A percentile compares a stretch with the other conserved stretches of the same genome.
phyloP scores from a whole-genome alignment of 2,888 invertebrate genomes.

The Lepidochitona cinerea region DNA sequence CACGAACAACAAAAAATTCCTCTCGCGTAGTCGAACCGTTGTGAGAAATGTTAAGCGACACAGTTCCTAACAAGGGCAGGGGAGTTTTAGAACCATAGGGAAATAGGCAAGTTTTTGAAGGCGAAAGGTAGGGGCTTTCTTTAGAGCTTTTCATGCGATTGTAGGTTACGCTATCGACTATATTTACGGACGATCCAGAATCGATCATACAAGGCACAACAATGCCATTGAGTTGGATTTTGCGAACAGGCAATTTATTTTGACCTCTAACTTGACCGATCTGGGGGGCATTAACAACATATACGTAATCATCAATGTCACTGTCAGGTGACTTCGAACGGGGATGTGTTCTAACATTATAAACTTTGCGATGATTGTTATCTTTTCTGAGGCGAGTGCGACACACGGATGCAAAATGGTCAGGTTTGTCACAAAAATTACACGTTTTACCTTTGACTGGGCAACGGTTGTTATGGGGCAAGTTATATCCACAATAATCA shows the following conservation, averaged over 20 bases:
- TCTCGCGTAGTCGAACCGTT: background rate
- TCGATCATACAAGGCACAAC: background rate
- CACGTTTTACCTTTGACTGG: slow-evolving; percentile 12
- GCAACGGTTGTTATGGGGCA: slow-evolving; percentile 1
- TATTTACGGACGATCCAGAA: slow-evolving; percentile 11
- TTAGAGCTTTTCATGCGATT: background rate
- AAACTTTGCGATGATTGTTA: background rate
- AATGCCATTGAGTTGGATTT: background rate
- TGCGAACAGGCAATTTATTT: background rate
- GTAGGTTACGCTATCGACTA: slow-evolving; percentile 8
- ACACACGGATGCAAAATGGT: slow-evolving; percentile 7
- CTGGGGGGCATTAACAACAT: too few relatives aligned
- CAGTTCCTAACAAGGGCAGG: background rate
- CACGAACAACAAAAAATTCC: background rate
- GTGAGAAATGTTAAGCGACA: background rate
- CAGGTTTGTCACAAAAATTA: background rate
- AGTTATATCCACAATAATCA: background rate
- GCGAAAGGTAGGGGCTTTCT: too few relatives aligned
- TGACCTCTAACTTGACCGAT: too few relatives aligned
- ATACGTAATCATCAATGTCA: too few relatives aligned
- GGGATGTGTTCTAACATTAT: too few relatives aligned
- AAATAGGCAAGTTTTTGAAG: slow-evolving; percentile 1
- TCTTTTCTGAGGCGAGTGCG: background rate
- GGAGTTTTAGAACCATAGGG: slow-evolving; percentile 6
- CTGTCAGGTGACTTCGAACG: too few relatives aligned